Evolutionary conservation across 2,113 vertebrate species (phyloP).

Genomic region (Pseudorasbora parva): DNA sequence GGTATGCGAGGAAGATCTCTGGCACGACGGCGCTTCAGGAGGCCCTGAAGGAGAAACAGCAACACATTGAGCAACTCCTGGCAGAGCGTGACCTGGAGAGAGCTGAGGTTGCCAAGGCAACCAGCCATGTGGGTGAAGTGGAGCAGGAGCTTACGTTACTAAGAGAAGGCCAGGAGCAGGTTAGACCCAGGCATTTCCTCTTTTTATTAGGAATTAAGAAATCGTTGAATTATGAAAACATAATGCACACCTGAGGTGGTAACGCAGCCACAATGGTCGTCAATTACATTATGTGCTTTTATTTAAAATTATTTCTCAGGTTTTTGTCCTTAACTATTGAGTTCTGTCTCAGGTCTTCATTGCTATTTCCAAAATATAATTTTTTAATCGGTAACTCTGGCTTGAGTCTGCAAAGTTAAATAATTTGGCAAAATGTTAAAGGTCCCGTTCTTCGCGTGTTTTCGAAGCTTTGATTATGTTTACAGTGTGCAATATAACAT

Average conservation of each 20-base stretch:
- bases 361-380: not conserved
- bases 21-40: slow-evolving; percentile 97
- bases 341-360: not conserved
- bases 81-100: slow-evolving; percentile 95
- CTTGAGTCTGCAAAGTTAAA: no score
- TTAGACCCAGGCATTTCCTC: slow-evolving; percentile 58
- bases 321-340: not conserved
- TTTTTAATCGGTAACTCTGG: not conserved
- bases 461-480: no score
- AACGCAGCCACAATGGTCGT: not conserved
- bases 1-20: slow-evolving; percentile 95
- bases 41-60: slow-evolving; percentile 97
- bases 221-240: not conserved
- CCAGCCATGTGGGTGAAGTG: slow-evolving; percentile 92
- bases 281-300: not conserved
- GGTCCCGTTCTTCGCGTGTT: no score
- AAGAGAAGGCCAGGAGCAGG: slow-evolving; percentile 93
- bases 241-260: not conserved
- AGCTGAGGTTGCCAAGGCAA: slow-evolving; percentile 96
- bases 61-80: slow-evolving; percentile 97
- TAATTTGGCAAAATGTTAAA: no score
- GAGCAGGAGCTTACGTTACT: slow-evolving; percentile 89
- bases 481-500: no score
- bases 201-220: not conserved
- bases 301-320: not conserved